Percentiles rank a stretch among this genome's conserved stretches.
phyloP scores from a whole-genome alignment of 37 sponge, comb jelly and placozoan species.

The Axinella damicornis region DNA sequence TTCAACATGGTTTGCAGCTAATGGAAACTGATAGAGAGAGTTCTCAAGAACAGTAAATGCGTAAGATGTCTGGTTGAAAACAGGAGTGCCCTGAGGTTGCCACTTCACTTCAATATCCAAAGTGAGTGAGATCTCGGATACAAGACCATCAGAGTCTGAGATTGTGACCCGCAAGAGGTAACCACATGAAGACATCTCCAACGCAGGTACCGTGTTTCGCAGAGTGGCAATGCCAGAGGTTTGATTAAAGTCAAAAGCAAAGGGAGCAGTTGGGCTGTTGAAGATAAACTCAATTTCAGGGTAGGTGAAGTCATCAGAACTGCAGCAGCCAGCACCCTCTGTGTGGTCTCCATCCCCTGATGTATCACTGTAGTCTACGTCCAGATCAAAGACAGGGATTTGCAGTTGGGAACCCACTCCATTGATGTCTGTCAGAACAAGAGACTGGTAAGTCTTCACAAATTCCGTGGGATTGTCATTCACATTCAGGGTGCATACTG shows the following conservation, averaged over 20 bases:
- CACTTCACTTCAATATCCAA: conserved; percentile 10
- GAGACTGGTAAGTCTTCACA: background rate
- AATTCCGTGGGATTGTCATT: conserved; percentile 79
- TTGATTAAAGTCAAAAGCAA: conserved; percentile 2
- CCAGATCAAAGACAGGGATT: conserved; percentile 28
- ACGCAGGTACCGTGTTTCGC: conserved; percentile 4
- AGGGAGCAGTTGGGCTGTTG: conserved; percentile 33
- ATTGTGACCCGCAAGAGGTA: conserved; percentile 24
- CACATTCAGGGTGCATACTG: conserved; percentile 62
- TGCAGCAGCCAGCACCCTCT: background rate
- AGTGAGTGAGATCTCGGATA: background rate
- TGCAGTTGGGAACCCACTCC: conserved; percentile 20
- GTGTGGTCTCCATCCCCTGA: background rate
- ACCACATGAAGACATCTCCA: conserved; percentile 23
- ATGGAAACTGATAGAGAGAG: background rate
- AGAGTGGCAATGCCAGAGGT: conserved; percentile 10
- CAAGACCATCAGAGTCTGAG: conserved; percentile 27
- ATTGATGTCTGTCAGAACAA: conserved; percentile 26
- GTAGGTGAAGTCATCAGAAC: background rate
- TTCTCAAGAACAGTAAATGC: conserved; percentile 43
- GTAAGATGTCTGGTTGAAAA: conserved; percentile 29
- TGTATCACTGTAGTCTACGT: background rate
- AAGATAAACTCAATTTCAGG: conserved; percentile 10
- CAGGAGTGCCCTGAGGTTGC: conserved; percentile 28
- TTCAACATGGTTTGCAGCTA: conserved; percentile 19